These are phyloP conservation scores for Folsomia candida DNA, from an alignment of 2,888 invertebrate genomes.

Conservation along the genomic window DNA sequence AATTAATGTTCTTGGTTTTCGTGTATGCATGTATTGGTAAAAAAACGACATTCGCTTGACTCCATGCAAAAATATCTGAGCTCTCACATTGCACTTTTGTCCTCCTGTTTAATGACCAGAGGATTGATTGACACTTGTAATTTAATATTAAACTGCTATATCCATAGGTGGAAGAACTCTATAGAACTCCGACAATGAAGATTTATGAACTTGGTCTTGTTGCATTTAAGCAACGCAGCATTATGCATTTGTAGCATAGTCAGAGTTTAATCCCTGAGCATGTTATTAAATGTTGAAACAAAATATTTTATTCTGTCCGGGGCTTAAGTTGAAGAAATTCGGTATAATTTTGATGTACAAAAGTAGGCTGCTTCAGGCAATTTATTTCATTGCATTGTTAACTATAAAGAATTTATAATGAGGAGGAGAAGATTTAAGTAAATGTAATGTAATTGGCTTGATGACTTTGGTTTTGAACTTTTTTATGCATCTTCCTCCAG, in stretches of 20 bases:
- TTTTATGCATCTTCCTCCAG: neutral
- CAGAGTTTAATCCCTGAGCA: no score
- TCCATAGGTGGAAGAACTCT: slow-evolving; percentile 1
- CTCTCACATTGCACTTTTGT: no score
- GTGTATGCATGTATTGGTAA: no score
- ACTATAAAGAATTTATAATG: slow-evolving; percentile 2
- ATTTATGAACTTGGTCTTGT: no score
- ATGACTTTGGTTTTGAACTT: neutral
- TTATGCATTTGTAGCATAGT: no score
- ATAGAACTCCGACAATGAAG: no score
- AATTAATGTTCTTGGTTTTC: no score
- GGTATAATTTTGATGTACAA: neutral
- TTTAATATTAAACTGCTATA: neutral
- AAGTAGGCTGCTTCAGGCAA: neutral
- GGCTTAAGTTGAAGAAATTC: neutral
- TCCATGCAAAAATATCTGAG: no score
- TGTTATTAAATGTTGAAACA: no score
- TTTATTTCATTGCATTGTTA: neutral
- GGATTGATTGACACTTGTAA: neutral
- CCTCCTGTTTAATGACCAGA: neutral
- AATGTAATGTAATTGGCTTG: neutral
- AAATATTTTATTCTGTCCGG: no score
- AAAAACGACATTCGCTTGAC: no score
- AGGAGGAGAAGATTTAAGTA: neutral
- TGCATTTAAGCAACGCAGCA: no score